Base-by-base conservation (phyloP, 2,113 vertebrate genomes). In the Talpa occidentalis region DNA sequence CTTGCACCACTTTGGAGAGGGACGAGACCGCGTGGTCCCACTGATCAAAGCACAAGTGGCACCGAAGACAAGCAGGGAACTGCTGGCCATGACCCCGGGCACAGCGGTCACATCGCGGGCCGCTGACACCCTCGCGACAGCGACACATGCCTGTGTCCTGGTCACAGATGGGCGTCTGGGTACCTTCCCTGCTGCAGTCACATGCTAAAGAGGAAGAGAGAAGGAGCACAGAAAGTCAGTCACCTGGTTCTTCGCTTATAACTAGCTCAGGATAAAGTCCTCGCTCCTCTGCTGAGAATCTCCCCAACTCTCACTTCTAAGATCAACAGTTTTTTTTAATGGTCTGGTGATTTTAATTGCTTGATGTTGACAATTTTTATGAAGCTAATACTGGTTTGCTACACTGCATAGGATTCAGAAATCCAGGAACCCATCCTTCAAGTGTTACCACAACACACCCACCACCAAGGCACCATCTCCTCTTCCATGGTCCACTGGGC, bases 61-160 rank as follows among this genome's bases (percentile, higher is more conserved):
- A 99, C 15, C 24, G 96, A 10, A 0, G 79, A 60, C 99, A 99
- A 72, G 97, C 95, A 5, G 99, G 99, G 93, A 99, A 99, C 35
- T 93, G 92, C 26, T 96, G 97, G 91, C 97, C 60, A 0, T 98
- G 98, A 44, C 98, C 98, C 0, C 95, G 96, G 42, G 96, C 67
- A 0, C 99, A 99, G 59, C 96, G 98, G 15, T 99, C 97, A 22
- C 99, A 99, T 93, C 97, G 97, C 28, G 97, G 97, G 54, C 99
- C 98, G 0, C 94, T 97, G 76, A 99, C 90, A 0, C 99, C 99
- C 0, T 76, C 9, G 0, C 96, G 98, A 73, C 99, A 99, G 59
- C 93, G 96, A 52, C 99, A 99, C 0, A 76, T 56, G 0, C 99
- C 99, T 0, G 99, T 99, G 95, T 98, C 97, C 90, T 97, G 93